phyloP scores from a whole-genome alignment of 2,113 vertebrate genomes.

The Zosterops borbonicus region DNA sequence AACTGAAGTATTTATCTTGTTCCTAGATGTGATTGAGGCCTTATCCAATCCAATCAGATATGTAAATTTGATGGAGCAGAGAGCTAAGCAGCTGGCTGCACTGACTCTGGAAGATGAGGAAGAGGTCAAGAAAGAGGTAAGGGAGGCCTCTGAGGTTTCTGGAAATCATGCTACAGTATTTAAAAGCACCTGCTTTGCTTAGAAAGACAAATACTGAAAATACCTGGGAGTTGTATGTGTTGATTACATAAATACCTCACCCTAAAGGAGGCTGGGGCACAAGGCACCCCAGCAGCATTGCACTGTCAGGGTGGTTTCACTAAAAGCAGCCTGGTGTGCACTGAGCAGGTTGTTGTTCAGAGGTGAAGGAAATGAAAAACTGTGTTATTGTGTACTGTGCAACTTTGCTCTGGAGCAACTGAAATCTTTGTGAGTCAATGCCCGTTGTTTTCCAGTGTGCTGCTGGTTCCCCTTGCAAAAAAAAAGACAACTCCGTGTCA shows the following conservation, averaged over 20 bases:
- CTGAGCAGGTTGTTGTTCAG: neutral
- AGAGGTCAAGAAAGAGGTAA: slow-evolving; percentile 91
- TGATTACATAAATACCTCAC: neutral
- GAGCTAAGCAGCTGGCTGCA: slow-evolving; percentile 92
- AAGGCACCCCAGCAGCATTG: neutral
- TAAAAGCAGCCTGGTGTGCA: neutral
- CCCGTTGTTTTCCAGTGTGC: neutral
- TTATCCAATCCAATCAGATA: slow-evolving; percentile 98
- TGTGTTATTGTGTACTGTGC: neutral
- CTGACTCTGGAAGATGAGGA: slow-evolving; percentile 94
- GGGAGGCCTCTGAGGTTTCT: neutral
- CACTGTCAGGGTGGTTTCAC: neutral
- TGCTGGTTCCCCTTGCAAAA: neutral
- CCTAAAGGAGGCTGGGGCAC: no score
- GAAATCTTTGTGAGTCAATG: neutral
- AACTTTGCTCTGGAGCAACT: neutral
- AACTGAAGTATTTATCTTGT: slow-evolving; percentile 3
- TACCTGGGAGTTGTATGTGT: neutral
- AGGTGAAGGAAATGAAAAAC: neutral
- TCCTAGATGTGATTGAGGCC: slow-evolving; percentile 93
- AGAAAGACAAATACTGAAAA: neutral
- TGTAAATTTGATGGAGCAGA: slow-evolving; percentile 96
- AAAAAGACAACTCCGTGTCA: neutral
- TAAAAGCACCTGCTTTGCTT: neutral
- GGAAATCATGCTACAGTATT: neutral